Conservation (phyloP, 2,888 invertebrate genomes). For the Phyllotreta striolata region DNA sequence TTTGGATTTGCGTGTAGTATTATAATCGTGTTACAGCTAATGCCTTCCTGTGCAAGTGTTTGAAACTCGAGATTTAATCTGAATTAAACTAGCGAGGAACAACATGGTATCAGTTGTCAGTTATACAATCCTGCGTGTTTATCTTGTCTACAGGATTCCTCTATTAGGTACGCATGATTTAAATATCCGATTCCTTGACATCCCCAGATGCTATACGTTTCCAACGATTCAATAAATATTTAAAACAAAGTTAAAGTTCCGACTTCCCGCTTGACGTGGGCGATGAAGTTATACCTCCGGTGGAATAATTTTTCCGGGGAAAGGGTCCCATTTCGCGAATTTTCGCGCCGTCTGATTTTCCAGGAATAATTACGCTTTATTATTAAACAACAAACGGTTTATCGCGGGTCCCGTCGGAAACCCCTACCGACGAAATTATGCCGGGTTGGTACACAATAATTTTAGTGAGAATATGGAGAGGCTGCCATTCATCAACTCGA, state of each 20-base stretch:
- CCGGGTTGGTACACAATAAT: slow-evolving; percentile 17
- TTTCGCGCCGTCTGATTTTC: slow-evolving; percentile 17
- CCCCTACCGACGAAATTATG: slow-evolving; percentile 25
- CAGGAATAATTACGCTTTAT: slow-evolving; percentile 26
- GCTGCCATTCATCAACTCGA: slow-evolving; percentile 11
- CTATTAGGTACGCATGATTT: too few relatives aligned
- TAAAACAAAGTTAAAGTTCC: background rate
- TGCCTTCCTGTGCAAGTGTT: background rate
- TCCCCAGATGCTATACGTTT: too few relatives aligned
- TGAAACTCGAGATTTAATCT: slow-evolving; percentile 2
- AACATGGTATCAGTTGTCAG: too few relatives aligned
- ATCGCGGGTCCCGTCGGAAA: slow-evolving; percentile 17
- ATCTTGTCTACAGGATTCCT: too few relatives aligned
- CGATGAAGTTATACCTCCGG: background rate
- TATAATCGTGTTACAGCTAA: slow-evolving; percentile 13
- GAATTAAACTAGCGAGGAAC: slow-evolving; percentile 8
- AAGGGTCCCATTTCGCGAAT: slow-evolving; percentile 11
- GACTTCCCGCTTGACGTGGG: background rate
- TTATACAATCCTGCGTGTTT: too few relatives aligned
- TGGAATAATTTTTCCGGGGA: background rate
- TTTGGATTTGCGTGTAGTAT: slow-evolving; percentile 10
- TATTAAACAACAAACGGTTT: slow-evolving; percentile 22
- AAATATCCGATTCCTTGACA: too few relatives aligned
- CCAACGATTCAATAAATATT: too few relatives aligned
- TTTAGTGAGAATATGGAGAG: slow-evolving; percentile 14